Base-by-base conservation (phyloP, 2,797 vertebrate species). In the Tenualosa thibaudeaui region DNA sequence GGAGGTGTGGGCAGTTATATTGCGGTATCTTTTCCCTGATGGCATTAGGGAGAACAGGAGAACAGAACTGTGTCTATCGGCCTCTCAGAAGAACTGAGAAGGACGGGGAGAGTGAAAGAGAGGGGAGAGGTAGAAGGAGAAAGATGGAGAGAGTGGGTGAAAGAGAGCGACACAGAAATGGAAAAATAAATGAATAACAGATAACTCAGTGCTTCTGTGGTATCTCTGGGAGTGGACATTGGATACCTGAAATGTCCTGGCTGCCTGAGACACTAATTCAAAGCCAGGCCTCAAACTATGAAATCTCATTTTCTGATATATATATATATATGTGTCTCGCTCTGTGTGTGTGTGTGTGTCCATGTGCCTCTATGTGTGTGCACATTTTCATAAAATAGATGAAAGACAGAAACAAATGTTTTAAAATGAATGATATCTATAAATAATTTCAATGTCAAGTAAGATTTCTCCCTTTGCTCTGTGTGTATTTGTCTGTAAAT, bases 301-400 rank as follows among this genome's bases (percentile, higher is more conserved):
- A 81, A 78, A 81, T 62, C 43, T 26, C 19, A 85, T 85, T 85
- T 81, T 85, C 58, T 65, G 46, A 53, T 68, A 82, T 51, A 56
- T 37, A n/a, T 4, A 26, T 17, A 3, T 0, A 31, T 40, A 31
- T 40, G 31, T 40, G 31, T 71, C 10, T 71, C 26, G 17, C 26
- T 37, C 26, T 75, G 17, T 37, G 68, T 75, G 31, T 40, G 31
- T 75, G 68, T 43, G 68, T 40, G 65, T 40, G 65, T 31, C 9
- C 37, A 24, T 13, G 9, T 68, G 26, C 10, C 0, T 4, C 2
- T 68, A 0, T 40, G 4, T 71, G 3, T 43, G 5, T 15, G 37
- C 31, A 10, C 31, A 26, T 40, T 75, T 75, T 75, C 12, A 75
- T 40, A 75, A 40, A 40, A 40, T 5, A 75, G 31, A 68, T 68